Percentiles rank a stretch among this genome's conserved stretches.
These are phyloP conservation scores for Horisme vitalbata DNA, from an alignment of 2,888 invertebrate species.

Conservation along the genomic window DNA sequence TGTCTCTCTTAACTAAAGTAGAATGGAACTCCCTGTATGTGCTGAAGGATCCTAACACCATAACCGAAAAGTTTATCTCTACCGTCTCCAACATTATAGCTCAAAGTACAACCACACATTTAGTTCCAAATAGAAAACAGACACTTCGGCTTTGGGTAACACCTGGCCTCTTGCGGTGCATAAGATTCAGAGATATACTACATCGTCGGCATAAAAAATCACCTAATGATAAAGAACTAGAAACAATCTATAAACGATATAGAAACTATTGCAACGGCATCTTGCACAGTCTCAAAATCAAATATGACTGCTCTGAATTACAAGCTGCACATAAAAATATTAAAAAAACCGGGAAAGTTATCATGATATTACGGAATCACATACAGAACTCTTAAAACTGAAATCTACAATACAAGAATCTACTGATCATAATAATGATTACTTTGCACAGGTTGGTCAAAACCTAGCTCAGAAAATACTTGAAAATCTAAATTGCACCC, in stretches of 20 bases:
- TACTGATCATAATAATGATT: neutral
- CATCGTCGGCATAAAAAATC: constrained; percentile 4
- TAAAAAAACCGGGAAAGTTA: constrained; percentile 1
- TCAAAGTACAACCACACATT: neutral
- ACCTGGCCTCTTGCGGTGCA: constrained; percentile 2
- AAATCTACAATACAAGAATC: neutral
- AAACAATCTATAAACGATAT: neutral
- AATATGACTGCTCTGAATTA: neutral
- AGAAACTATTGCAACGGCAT: constrained; percentile 2
- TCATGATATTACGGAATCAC: too few species aligned
- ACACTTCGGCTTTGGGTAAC: constrained; percentile 4
- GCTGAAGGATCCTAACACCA: neutral
- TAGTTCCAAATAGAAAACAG: neutral
- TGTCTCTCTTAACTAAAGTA: neutral
- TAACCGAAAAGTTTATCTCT: neutral
- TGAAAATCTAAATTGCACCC: neutral
- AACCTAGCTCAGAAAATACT: neutral
- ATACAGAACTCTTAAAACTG: neutral
- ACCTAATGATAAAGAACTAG: neutral
- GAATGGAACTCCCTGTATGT: neutral
- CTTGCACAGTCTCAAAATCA: neutral
- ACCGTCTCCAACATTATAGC: neutral
- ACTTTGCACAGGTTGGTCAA: neutral
- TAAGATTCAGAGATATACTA: constrained; percentile 3
- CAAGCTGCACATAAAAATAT: neutral